Evolutionary conservation across 64 coral and sea anemone species (phyloP), one percentile per base, ranked within the genome.

Genomic region (Montipora foliosa): DNA sequence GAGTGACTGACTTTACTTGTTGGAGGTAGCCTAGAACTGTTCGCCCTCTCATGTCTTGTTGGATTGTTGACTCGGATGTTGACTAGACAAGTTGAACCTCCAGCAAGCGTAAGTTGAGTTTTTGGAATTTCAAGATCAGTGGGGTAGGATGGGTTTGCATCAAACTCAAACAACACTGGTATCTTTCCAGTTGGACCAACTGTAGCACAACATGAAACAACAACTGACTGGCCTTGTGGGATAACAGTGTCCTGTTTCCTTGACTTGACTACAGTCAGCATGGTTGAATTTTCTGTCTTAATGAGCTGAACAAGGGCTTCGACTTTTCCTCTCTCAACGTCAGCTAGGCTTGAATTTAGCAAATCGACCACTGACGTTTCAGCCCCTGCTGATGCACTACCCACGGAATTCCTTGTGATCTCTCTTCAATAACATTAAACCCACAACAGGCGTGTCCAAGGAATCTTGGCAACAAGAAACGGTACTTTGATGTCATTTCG

Each of bases 351-450:
- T 80, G 60, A 44, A 17, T 6, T 58, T 55, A 91, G 61, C 0
- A 67, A 14, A 47, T 93, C 74, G 20, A 77, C 74, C 5, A 82
- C 16, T 67, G 74, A 78, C 53, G 51, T 16, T 48, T 87, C 51
- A 46, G 24, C 72, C 9, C 64, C 45, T 51, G 60, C 83, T 88
- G 92, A 4, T 8, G 78, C 37, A 86, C 44, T 44, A 52, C 5
- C 4, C 66, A 22, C 11, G 59, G 14, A 24, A 22, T 88, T 44
- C 29, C 44, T 87, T 14, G 46, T 79, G 12, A 89, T 84, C 70
- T 94, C 70, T 94, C 92, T 22, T 94, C 92, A 55, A 81, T 94
- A 25, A 83, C 93, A 89, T 89, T 89, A 89, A 94, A 29, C 61
- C 93, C 3, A 95, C 89, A 52, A 93, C 82, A 29, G 77, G 84